A percentile compares a stretch with the other conserved stretches of the same genome.
Evolutionary conservation across 2,797 vertebrate genomes (phyloP).

Genomic region (Petrocephalus sullivani): DNA sequence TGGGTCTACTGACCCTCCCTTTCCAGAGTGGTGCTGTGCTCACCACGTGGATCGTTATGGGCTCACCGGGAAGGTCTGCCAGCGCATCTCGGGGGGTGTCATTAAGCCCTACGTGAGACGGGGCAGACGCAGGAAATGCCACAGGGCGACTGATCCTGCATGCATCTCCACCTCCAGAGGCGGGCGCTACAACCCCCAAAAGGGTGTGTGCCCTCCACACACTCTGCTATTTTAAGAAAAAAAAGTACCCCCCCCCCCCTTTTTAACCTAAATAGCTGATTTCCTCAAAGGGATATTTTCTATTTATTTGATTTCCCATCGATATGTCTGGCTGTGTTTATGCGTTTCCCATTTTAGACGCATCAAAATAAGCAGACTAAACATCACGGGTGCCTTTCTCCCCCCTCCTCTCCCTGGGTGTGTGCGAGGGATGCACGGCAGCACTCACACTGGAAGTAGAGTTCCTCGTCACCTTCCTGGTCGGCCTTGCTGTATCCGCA

Average conservation of each 20-base stretch:
- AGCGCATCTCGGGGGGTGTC: conserved; percentile 61
- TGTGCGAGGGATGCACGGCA: neutral
- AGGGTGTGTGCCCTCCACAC: conserved; percentile 7
- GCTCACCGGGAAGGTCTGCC: conserved; percentile 49
- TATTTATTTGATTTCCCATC: neutral
- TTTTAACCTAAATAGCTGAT: conserved; percentile 6
- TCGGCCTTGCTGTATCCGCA: conserved; percentile 99
- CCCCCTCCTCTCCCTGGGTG: too few species aligned
- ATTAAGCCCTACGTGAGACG: conserved; percentile 56
- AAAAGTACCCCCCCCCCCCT: neutral
- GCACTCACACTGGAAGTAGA: conserved; percentile 99
- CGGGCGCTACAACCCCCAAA: neutral
- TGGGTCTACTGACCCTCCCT: conserved; percentile 47
- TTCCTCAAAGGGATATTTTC: conserved; percentile 8
- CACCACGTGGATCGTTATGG: conserved; percentile 57
- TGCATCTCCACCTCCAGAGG: neutral
- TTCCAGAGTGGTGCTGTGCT: conserved; percentile 64
- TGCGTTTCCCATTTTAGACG: neutral
- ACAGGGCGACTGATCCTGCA: conserved; percentile 14
- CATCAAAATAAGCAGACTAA: conserved; percentile 25
- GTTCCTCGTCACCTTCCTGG: conserved; percentile 98
- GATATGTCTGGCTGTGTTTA: neutral
- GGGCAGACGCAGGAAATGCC: conserved; percentile 36
- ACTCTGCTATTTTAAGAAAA: conserved; percentile 19
- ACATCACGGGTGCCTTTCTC: neutral